phyloP scores from a whole-genome alignment of 1,140 invertebrate genomes.

The Camponotus floridanus region DNA sequence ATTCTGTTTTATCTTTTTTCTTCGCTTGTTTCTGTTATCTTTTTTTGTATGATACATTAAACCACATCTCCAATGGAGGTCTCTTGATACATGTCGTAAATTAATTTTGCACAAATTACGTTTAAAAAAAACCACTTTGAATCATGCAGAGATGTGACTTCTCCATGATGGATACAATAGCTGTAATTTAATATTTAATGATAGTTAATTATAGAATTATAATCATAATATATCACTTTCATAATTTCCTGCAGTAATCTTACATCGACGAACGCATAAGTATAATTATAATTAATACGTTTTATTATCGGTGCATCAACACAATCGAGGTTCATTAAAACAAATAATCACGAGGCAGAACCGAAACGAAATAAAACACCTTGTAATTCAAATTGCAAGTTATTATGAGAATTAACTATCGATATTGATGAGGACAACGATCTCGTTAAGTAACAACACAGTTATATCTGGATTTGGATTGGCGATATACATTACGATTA shows the following conservation, averaged over 20 bases:
- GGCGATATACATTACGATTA: conserved; percentile 56
- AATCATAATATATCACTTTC: conserved; percentile 35
- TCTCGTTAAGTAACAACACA: conserved; percentile 66
- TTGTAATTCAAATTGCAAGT: conserved; percentile 63
- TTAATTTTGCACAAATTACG: not conserved
- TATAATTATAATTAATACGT: conserved; percentile 56
- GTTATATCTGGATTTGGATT: conserved; percentile 56
- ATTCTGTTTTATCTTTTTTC: not conserved
- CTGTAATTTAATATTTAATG: conserved; percentile 25
- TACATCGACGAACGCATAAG: conserved; percentile 13
- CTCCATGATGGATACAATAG: conserved; percentile 8
- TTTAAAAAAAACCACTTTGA: not conserved
- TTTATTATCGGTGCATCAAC: conserved; percentile 52
- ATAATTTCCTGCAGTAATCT: conserved; percentile 19
- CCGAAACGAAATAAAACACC: conserved; percentile 41
- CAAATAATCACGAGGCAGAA: conserved; percentile 9
- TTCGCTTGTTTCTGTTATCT: not conserved
- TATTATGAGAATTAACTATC: conserved; percentile 56
- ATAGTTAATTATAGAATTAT: conserved; percentile 35
- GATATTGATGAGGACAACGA: conserved; percentile 65
- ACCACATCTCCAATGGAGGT: not conserved
- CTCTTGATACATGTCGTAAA: not conserved
- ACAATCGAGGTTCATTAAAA: conserved; percentile 53
- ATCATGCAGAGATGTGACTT: not conserved
- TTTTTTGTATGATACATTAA: not conserved